Conservation (phyloP, 2,888 invertebrate genomes). For the Encarsia formosa region DNA sequence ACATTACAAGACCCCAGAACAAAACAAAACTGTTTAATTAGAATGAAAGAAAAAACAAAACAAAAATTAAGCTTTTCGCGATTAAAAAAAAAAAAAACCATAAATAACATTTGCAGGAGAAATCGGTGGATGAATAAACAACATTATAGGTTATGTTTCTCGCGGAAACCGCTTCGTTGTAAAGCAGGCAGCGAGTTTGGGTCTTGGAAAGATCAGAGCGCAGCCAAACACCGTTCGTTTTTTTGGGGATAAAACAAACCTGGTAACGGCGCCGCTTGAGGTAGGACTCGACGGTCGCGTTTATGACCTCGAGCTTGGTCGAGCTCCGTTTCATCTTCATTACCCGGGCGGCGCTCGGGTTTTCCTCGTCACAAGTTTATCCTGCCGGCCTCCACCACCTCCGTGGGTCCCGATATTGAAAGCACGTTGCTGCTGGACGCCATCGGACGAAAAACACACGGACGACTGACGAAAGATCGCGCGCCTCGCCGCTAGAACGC, state of each 20-base stretch:
- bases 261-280: conserved; percentile 67
- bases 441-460: no score
- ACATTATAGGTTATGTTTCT: conserved; percentile 35
- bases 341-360: no score
- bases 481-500: no score
- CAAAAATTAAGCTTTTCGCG: background rate
- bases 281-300: conserved; percentile 64
- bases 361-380: no score
- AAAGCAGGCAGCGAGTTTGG: background rate
- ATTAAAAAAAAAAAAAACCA: background rate
- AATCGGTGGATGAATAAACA: conserved; percentile 31
- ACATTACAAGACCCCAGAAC: background rate
- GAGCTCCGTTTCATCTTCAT: conserved; percentile 62
- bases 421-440: no score
- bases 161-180: conserved; percentile 2
- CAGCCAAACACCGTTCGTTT: background rate
- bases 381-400: no score
- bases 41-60: conserved; percentile 1
- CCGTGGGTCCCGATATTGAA: no score
- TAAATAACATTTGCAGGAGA: background rate
- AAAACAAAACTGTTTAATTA: background rate
- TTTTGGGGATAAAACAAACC: conserved; percentile 47
- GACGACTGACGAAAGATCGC: no score
- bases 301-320: conserved; percentile 64
- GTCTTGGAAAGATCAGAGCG: background rate